phyloP scores from a whole-genome alignment of 2,797 vertebrate species.

The Agapornis canus region DNA sequence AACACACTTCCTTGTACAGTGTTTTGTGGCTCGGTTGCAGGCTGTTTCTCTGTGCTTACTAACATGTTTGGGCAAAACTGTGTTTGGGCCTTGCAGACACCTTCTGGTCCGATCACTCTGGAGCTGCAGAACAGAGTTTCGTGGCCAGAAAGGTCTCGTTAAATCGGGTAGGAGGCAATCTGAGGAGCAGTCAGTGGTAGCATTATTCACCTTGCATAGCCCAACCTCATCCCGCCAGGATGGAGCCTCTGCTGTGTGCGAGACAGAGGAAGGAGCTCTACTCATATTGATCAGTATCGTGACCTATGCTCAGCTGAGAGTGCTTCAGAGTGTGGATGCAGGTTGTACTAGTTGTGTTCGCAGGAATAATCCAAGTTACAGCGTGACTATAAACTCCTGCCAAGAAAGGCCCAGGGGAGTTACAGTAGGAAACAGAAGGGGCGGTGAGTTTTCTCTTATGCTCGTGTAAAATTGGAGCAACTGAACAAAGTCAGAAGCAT shows the following conservation, averaged over 20 bases:
- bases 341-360: neutral
- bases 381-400: constrained; percentile 4
- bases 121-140: neutral
- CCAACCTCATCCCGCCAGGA: neutral
- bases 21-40: neutral
- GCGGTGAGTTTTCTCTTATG: neutral
- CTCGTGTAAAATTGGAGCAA: constrained; percentile 8
- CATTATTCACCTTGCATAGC: neutral
- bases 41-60: neutral
- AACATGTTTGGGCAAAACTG: neutral
- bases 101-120: neutral
- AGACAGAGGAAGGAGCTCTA: neutral
- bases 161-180: neutral
- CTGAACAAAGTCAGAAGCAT: neutral
- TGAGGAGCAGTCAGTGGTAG: neutral
- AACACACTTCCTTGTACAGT: neutral
- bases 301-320: neutral
- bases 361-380: constrained; percentile 8
- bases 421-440: constrained; percentile 56
- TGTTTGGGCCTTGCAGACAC: neutral
- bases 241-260: neutral
- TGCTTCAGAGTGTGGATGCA: neutral
- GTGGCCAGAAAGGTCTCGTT: neutral
- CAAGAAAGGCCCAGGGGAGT: constrained; percentile 27
- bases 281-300: neutral